A percentile compares a stretch with the other conserved stretches of the same genome.
Evolutionary conservation across 1,140 invertebrate genomes (phyloP).

Genomic region (Apis mellifera): DNA sequence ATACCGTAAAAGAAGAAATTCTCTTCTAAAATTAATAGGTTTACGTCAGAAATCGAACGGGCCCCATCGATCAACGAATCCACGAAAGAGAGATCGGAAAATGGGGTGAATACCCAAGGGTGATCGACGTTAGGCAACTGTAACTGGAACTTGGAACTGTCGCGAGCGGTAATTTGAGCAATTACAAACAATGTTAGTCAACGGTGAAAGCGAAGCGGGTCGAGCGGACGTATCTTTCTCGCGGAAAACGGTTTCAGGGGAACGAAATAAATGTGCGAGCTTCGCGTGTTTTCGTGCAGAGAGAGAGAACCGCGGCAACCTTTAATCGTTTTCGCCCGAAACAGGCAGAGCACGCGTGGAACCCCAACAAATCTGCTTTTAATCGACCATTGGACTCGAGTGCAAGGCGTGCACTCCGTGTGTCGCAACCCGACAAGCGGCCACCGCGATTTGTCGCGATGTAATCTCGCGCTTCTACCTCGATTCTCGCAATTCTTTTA

Average conservation of each 20-base stretch:
- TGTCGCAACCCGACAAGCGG: conserved; percentile 37
- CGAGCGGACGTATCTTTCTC: conserved; percentile 1
- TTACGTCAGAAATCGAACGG: neutral
- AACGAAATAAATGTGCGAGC: conserved; percentile 43
- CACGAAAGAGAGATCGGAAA: neutral
- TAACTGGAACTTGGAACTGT: conserved; percentile 14
- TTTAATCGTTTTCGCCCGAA: conserved; percentile 51
- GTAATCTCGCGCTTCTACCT: conserved; percentile 34
- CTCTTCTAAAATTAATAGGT: neutral
- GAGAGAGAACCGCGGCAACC: conserved; percentile 1
- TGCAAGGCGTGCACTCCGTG: neutral
- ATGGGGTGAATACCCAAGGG: neutral
- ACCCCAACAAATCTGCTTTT: conserved; percentile 47
- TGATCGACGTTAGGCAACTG: conserved; percentile 23
- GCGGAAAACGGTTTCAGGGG: conserved; percentile 23
- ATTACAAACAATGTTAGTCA: conserved; percentile 48
- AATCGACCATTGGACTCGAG: conserved; percentile 18
- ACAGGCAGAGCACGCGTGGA: conserved; percentile 44
- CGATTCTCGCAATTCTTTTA: conserved; percentile 41
- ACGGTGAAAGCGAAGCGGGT: conserved; percentile 37
- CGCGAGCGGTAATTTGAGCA: conserved; percentile 36
- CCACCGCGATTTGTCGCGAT: conserved; percentile 44
- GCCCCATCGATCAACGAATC: accelerated
- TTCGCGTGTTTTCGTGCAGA: conserved; percentile 33
- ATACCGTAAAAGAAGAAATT: neutral